These are phyloP conservation scores for Diphyllodes magnificus DNA, from an alignment of 2,113 vertebrate genomes.

Conservation along the genomic window DNA sequence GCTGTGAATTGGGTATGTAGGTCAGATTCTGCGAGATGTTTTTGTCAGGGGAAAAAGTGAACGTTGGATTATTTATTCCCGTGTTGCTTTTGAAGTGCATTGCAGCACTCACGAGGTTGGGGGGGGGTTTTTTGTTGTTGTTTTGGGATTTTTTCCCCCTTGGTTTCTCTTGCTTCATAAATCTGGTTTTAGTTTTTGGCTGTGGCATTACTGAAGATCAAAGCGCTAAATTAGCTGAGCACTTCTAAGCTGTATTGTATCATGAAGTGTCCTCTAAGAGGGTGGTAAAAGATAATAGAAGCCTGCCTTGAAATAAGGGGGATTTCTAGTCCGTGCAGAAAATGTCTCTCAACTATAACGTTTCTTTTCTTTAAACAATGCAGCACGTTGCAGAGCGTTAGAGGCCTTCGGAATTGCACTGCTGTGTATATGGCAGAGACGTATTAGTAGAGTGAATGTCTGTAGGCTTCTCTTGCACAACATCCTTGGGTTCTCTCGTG, in stretches of 20 bases:
- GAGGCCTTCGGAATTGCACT: not conserved
- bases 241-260: not conserved
- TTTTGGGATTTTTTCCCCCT: not conserved
- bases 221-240: not conserved
- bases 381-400: slow-evolving; percentile 9
- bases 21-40: not conserved
- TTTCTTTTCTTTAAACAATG: slow-evolving; percentile 24
- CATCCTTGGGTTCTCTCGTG: not conserved
- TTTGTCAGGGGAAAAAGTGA: not conserved
- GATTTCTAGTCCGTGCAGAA: not conserved
- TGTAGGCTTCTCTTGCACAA: not conserved
- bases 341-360: not conserved
- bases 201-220: not conserved
- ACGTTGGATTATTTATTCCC: not conserved
- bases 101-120: not conserved
- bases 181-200: not conserved
- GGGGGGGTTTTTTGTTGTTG: not conserved
- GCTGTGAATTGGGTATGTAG: not conserved
- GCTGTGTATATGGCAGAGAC: not conserved
- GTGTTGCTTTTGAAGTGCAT: not conserved
- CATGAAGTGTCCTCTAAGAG: not conserved
- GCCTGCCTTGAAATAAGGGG: not conserved
- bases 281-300: not conserved
- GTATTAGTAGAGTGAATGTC: not conserved
- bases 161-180: not conserved